Base-by-base conservation (phyloP, 2,797 vertebrate species). In the Pelodytes ibericus region DNA sequence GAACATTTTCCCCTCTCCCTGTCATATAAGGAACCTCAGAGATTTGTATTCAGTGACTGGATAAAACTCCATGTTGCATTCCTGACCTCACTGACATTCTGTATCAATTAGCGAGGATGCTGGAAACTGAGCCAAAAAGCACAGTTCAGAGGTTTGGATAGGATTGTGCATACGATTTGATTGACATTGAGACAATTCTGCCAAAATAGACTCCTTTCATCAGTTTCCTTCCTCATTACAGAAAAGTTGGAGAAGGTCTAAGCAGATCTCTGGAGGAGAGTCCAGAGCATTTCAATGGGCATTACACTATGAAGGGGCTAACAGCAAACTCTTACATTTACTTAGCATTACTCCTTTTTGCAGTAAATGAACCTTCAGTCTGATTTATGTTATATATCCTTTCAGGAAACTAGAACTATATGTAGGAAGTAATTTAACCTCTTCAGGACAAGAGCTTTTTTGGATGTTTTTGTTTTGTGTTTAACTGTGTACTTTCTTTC, bases 151-250 rank as follows among this genome's bases (percentile, higher is more conserved):
- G 71, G 20, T 67, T 74, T 31, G 58, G 30, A 67, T 4, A 5
- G 61, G 61, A 81, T 76, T 75, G 63, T 65, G 44, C 60, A 76
- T 80, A 80, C 26, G 18, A 22, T 74, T n/a, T 36, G 65, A 18
- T n/a, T 80, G 75, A 81, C 74, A 60, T 0, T 59, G 16, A 72
- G 9, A 57, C 3, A 56, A 77, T 10, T 20, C 33, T 62, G 59
- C 24, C 8, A 72, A 60, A 39, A 47, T 27, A 31, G 26, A 66
- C 24, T 71, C 26, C 36, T 81, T n/a, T n/a, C n/a, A n/a, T n/a
- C n/a, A n/a, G n/a, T n/a, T n/a, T n/a, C n/a, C n/a, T n/a, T n/a
- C n/a, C 44, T 75, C 31, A 64, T 58, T 3, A 29, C 39, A 66
- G 69, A 24, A 81, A 31, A 29, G 26, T 29, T 20, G 18, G 30